Base-by-base conservation (phyloP, 2,888 invertebrate genomes). In the Zygothrica quintamaculata region DNA sequence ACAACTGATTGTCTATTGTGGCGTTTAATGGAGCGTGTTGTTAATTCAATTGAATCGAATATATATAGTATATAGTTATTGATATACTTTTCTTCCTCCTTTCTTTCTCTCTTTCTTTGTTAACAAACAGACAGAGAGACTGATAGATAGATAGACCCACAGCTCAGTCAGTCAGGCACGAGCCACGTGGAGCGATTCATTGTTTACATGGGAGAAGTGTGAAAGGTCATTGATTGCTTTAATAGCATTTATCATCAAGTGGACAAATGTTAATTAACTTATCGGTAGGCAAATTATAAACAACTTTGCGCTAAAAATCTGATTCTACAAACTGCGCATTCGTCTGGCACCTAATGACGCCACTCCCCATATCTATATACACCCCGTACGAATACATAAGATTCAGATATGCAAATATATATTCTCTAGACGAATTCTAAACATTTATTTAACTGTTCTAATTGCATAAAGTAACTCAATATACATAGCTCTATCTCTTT, bases 401-500 rank as follows among this genome's bases (percentile, higher is more conserved):
- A n/a, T 51, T 56, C 66, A 66, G 53, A 72, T 77, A 57, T 66
- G 67, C n/a, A 76, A 72, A 66, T 48, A 39, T 42, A 56, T 42
- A 61, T 43, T 26, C 15, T 43, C 15, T 43, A 34, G 3, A 25
- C 6, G 2, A 15, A 39, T 31, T 47, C 8, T 22, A 22, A 36
- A 43, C 51, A 65, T 43, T 61, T 37, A 56, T 59, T 60, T 56
- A 55, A 22, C 18, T 22, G 51, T 43, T 48, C 40, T 48, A 56
- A 48, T 18, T 15, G 29, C 11, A 39, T 25, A 16, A 12, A 15
- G 18, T 47, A 33, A 12, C 37, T 39, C 5, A n/a, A n/a, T n/a
- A n/a, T n/a, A n/a, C n/a, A n/a, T 53, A 44, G 9, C 1, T 13
- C 6, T 16, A 25, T 18, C 9, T 42, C 31, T 5, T 39, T 11